Evolutionary conservation across 1,140 invertebrate species (phyloP).

Genomic region (Bursaphelenchus mucronatus): DNA sequence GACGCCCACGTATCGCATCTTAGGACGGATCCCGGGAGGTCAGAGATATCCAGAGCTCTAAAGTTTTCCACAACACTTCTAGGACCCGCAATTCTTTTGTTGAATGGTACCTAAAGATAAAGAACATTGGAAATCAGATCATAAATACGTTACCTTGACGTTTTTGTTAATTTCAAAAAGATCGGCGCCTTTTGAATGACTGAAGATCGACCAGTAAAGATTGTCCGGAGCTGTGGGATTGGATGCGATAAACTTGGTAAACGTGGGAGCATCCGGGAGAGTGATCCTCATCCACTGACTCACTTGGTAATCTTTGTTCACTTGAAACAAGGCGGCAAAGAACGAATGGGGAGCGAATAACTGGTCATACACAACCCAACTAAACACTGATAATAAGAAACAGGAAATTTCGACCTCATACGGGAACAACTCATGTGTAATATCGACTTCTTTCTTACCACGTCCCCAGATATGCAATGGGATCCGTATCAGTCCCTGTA

Average conservation of each 20-base stretch:
- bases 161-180: slow-evolving; percentile 2
- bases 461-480: slow-evolving; percentile 32
- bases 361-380: slow-evolving; percentile 51
- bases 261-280: slow-evolving; percentile 34
- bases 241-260: slow-evolving; percentile 26
- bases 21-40: slow-evolving; percentile 37
- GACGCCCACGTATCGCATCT: slow-evolving; percentile 32
- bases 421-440: slow-evolving; percentile 6
- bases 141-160: no score
- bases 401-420: not conserved
- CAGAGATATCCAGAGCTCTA: slow-evolving; percentile 33
- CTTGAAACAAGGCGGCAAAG: slow-evolving; percentile 46
- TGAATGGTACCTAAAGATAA: no score
- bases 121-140: no score
- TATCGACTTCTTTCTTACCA: slow-evolving; percentile 21
- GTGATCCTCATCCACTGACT: slow-evolving; percentile 43
- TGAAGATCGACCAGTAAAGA: slow-evolving; percentile 7
- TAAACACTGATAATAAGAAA: slow-evolving; percentile 16
- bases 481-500: slow-evolving; percentile 12
- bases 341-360: slow-evolving; percentile 37
- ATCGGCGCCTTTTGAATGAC: not conserved
- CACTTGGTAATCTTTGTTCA: slow-evolving; percentile 19
- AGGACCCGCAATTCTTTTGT: no score
- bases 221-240: slow-evolving; percentile 1
- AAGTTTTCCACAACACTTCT: slow-evolving; percentile 31